A percentile compares a stretch with the other conserved stretches of the same genome.
phyloP scores from a whole-genome alignment of 2,797 vertebrate species.

The Sebastes baramenuke region DNA sequence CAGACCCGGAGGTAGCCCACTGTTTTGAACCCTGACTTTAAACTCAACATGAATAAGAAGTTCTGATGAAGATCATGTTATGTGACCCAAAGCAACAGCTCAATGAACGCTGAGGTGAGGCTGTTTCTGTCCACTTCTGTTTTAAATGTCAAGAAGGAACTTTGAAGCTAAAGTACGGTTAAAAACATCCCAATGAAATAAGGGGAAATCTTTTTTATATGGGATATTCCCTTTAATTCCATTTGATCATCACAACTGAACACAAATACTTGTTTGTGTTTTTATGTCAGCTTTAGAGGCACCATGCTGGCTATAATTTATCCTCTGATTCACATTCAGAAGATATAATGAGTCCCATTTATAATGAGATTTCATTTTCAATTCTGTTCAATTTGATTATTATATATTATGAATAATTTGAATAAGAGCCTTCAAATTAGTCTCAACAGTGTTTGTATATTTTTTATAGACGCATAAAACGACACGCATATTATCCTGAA shows the following conservation, averaged over 20 bases:
- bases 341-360: not conserved
- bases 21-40: not conserved
- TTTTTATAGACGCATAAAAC: not conserved
- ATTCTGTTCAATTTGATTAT: not conserved
- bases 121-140: not conserved
- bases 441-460: not conserved
- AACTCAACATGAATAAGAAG: not conserved
- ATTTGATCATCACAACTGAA: not conserved
- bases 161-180: not conserved
- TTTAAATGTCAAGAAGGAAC: not conserved
- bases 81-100: not conserved
- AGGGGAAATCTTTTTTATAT: not conserved
- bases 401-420: not conserved
- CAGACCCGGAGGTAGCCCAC: too few relatives aligned
- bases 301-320: not conserved
- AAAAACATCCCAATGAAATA: not conserved
- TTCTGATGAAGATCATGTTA: not conserved
- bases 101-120: not conserved
- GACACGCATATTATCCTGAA: too few relatives aligned
- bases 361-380: not conserved
- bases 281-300: not conserved
- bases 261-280: not conserved
- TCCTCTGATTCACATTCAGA: not conserved
- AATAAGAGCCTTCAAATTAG: not conserved
- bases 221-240: not conserved